Evolutionary conservation across 2,113 vertebrate species (phyloP).

Genomic region (Electrona antarctica): DNA sequence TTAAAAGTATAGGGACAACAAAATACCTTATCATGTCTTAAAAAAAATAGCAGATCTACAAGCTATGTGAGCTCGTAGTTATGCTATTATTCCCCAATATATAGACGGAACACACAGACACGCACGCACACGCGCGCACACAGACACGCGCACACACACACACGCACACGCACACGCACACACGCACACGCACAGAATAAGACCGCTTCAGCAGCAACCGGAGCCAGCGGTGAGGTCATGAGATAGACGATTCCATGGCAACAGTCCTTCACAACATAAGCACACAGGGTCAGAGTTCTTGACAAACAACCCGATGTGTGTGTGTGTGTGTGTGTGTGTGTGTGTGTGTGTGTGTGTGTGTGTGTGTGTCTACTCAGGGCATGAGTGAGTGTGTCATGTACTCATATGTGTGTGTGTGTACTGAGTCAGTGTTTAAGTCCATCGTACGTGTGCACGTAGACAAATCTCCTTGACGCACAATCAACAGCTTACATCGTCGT

Average conservation of each 20-base stretch:
- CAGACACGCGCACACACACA: background rate
- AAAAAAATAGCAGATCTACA: background rate
- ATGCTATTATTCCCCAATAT: background rate
- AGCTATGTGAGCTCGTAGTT: no score
- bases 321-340: slow-evolving; percentile 5
- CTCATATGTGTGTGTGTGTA: background rate
- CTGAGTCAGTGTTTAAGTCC: slow-evolving; percentile 24
- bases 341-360: slow-evolving; percentile 12
- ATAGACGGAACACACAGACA: slow-evolving; percentile 6
- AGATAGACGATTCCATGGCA: slow-evolving; percentile 48
- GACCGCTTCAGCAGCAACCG: slow-evolving; percentile 11
- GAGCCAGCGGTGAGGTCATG: slow-evolving; percentile 46
- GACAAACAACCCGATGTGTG: slow-evolving; percentile 33
- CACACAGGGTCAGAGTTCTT: background rate
- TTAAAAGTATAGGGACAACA: no score
- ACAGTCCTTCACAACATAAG: slow-evolving; percentile 20
- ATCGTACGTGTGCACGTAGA: no score
- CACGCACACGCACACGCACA: background rate
- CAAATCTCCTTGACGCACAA: background rate
- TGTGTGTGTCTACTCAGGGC: background rate
- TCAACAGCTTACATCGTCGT: slow-evolving; percentile 4
- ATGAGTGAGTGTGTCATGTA: no score
- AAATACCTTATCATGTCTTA: no score
- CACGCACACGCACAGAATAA: slow-evolving; percentile 8
- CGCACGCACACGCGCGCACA: slow-evolving; percentile 6